A percentile compares a stretch with the other conserved stretches of the same genome.
Evolutionary conservation across 2,797 vertebrate species (phyloP).

Genomic region (Lutjanus campechanus): DNA sequence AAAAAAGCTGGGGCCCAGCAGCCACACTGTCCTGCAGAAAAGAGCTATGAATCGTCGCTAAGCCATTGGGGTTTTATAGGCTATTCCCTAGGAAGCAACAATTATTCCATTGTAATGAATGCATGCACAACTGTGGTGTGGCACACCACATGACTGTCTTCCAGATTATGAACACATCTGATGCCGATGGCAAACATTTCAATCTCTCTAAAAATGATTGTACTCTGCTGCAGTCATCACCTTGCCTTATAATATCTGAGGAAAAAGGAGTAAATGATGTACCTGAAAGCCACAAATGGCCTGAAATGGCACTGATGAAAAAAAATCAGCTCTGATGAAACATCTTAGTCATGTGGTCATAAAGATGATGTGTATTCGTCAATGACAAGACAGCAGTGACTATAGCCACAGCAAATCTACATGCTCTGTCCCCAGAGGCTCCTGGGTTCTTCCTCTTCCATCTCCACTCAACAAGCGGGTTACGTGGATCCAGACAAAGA

Average conservation of each 20-base stretch:
- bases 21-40: conserved; percentile 38
- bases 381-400: conserved; percentile 44
- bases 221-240: conserved; percentile 33
- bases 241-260: conserved; percentile 17
- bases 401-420: conserved; percentile 53
- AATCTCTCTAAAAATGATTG: conserved; percentile 50
- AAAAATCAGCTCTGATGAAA: conserved; percentile 52
- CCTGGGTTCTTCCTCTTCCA: conserved; percentile 57
- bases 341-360: conserved; percentile 34
- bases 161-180: conserved; percentile 66
- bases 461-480: conserved; percentile 67
- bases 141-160: conserved; percentile 33
- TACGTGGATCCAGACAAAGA: conserved; percentile 63
- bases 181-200: conserved; percentile 62
- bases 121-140: conserved; percentile 40
- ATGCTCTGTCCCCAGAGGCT: conserved; percentile 57
- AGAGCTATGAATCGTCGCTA: conserved; percentile 38
- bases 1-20: conserved; percentile 43
- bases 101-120: conserved; percentile 69
- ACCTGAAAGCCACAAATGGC: conserved; percentile 57
- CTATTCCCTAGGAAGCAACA: conserved; percentile 60
- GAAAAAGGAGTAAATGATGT: conserved; percentile 17
- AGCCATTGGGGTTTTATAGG: conserved; percentile 58
- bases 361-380: conserved; percentile 59
- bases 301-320: conserved; percentile 59